These are phyloP conservation scores for Homarus americanus DNA, from an alignment of 1,140 invertebrate species.

Conservation along the genomic window DNA sequence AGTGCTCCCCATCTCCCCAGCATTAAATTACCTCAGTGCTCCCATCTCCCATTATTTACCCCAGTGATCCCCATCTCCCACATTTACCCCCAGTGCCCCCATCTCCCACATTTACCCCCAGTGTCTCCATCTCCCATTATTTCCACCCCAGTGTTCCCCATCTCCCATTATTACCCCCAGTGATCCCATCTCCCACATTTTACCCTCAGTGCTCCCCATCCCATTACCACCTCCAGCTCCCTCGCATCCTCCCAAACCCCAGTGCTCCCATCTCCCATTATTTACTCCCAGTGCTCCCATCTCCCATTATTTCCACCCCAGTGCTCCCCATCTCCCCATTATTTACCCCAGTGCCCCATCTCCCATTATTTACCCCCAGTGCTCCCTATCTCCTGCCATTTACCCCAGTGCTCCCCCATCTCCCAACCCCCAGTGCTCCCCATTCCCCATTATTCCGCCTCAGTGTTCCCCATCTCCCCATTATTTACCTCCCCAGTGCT, in stretches of 20 bases:
- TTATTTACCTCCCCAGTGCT: too few species aligned
- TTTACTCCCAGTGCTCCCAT: not conserved
- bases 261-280: not conserved
- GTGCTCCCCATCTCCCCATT: not conserved
- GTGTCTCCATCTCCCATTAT: not conserved
- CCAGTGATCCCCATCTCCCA: not conserved
- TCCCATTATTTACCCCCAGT: not conserved
- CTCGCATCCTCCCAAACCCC: not conserved
- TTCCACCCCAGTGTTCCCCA: not conserved
- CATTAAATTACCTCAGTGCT: too few species aligned
- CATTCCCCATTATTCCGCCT: too few species aligned
- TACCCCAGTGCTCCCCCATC: too few species aligned
- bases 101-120: not conserved
- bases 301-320: slow-evolving; percentile 4
- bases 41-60: not conserved
- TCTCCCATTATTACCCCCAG: not conserved
- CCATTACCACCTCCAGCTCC: not conserved
- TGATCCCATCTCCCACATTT: not conserved
- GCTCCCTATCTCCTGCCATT: not conserved
- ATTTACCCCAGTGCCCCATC: not conserved
- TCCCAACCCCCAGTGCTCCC: too few species aligned
- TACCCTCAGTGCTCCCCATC: not conserved
- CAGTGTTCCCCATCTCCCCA: too few species aligned
- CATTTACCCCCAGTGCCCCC: too few species aligned
- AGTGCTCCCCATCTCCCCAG: too few species aligned